A percentile compares a stretch with the other conserved stretches of the same genome.
Evolutionary conservation across 2,888 invertebrate species (phyloP).

Genomic region (Ormyrus pomaceus): DNA sequence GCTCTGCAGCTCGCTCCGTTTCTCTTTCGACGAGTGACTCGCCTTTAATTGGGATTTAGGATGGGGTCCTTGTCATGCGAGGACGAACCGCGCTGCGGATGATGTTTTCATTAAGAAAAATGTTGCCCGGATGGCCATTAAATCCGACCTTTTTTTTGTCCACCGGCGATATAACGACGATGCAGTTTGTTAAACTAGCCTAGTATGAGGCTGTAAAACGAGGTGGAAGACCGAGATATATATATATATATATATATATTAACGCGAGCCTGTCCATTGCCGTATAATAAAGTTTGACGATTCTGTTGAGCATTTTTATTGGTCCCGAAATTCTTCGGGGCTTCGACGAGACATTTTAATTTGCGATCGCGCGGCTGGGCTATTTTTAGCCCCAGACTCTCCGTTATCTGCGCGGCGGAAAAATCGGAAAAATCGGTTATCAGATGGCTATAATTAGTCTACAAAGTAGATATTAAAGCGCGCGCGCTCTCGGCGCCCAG

Average conservation of each 20-base stretch:
- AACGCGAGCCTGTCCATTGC: background rate
- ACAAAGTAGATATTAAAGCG: too few species aligned
- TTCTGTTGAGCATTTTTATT: too few species aligned
- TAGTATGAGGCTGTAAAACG: slow-evolving; percentile 33
- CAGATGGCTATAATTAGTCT: too few species aligned
- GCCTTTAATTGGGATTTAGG: slow-evolving; percentile 55
- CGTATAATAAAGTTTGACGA: slow-evolving; percentile 27
- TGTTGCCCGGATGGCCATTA: slow-evolving; percentile 28
- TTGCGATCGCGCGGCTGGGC: too few species aligned
- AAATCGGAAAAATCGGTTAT: too few species aligned
- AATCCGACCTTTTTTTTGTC: background rate
- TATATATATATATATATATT: slow-evolving; percentile 15
- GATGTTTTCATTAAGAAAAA: slow-evolving; percentile 52
- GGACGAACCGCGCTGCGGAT: slow-evolving; percentile 22
- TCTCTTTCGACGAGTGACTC: slow-evolving; percentile 17
- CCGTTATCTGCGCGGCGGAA: too few species aligned
- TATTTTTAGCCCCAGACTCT: too few species aligned
- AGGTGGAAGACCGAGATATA: too few species aligned
- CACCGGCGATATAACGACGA: background rate
- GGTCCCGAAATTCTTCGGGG: too few species aligned
- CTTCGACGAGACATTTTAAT: too few species aligned
- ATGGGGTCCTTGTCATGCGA: slow-evolving; percentile 37
- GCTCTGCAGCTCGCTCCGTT: slow-evolving; percentile 8
- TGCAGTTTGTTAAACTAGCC: slow-evolving; percentile 42
- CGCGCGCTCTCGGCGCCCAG: too few species aligned